These are phyloP conservation scores for Labeo calbasu DNA, from an alignment of 2,797 vertebrate species.

Conservation along the genomic window DNA sequence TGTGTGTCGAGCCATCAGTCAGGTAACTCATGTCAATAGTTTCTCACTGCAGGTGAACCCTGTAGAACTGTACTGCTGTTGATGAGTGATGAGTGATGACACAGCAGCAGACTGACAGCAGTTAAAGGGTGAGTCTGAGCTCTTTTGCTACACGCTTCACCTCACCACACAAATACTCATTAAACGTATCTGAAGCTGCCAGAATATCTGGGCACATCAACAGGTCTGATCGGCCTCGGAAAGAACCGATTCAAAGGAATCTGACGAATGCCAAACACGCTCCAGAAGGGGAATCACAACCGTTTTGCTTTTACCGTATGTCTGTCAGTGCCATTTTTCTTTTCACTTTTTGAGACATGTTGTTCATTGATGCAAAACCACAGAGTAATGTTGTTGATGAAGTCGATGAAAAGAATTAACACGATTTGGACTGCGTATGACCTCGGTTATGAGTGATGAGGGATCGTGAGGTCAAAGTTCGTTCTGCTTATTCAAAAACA, in stretches of 20 bases:
- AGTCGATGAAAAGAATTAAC: conserved; percentile 10
- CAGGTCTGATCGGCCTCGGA: conserved; percentile 37
- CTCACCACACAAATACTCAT: conserved; percentile 60
- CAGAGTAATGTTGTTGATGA: conserved; percentile 4
- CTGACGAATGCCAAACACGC: background rate
- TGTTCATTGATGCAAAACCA: conserved; percentile 10
- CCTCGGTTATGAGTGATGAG: background rate
- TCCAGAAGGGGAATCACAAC: conserved; percentile 22
- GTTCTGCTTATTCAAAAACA: background rate
- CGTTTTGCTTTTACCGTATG: background rate
- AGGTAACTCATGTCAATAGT: conserved; percentile 55
- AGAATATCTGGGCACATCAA: conserved; percentile 54
- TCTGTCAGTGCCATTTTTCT: conserved; percentile 30
- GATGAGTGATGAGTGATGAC: conserved; percentile 62
- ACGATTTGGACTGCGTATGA: background rate
- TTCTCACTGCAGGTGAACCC: conserved; percentile 58
- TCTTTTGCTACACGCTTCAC: conserved; percentile 52
- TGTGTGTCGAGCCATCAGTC: conserved; percentile 44
- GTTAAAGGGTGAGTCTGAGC: conserved; percentile 54
- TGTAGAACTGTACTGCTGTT: conserved; percentile 53
- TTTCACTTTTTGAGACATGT: background rate
- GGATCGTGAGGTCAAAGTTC: background rate
- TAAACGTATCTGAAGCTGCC: conserved; percentile 47
- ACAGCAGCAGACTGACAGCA: conserved; percentile 49
- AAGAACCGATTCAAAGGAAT: conserved; percentile 19